A percentile compares a stretch with the other conserved stretches of the same genome.
phyloP scores from a whole-genome alignment of 2,113 vertebrate species.

The Balaeniceps rex region DNA sequence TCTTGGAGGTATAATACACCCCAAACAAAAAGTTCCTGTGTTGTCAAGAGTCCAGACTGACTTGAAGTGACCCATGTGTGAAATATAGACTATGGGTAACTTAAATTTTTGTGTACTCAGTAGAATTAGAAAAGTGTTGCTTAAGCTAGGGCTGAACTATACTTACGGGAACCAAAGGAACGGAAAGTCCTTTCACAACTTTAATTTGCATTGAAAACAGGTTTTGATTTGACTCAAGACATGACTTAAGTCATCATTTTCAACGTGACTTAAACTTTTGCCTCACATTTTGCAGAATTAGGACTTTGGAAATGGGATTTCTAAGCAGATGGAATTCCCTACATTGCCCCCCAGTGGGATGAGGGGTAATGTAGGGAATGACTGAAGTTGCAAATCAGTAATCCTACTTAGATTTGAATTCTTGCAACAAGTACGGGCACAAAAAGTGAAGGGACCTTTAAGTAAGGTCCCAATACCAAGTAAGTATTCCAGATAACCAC shows the following conservation, averaged over 20 bases:
- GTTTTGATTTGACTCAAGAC: not conserved
- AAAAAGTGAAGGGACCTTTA: not conserved
- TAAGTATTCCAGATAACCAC: not conserved
- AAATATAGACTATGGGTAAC: not conserved
- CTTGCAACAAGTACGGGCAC: not conserved
- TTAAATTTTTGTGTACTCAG: not conserved
- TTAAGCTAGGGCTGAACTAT: not conserved
- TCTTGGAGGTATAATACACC: not conserved
- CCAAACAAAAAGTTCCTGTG: not conserved
- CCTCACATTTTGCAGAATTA: not conserved
- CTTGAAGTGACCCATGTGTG: not conserved
- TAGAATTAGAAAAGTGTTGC: not conserved
- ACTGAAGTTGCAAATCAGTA: not conserved
- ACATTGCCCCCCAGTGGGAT: not conserved
- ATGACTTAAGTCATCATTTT: not conserved
- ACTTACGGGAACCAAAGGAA: not conserved
- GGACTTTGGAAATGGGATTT: not conserved
- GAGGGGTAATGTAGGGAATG: not conserved
- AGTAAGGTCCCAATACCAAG: not conserved
- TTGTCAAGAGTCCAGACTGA: not conserved
- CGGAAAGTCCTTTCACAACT: not conserved
- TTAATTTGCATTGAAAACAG: not conserved
- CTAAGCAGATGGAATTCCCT: not conserved
- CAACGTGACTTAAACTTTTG: not conserved
- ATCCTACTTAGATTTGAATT: not conserved